Conservation (phyloP, 2,113 vertebrate species). For the Conger conger region DNA sequence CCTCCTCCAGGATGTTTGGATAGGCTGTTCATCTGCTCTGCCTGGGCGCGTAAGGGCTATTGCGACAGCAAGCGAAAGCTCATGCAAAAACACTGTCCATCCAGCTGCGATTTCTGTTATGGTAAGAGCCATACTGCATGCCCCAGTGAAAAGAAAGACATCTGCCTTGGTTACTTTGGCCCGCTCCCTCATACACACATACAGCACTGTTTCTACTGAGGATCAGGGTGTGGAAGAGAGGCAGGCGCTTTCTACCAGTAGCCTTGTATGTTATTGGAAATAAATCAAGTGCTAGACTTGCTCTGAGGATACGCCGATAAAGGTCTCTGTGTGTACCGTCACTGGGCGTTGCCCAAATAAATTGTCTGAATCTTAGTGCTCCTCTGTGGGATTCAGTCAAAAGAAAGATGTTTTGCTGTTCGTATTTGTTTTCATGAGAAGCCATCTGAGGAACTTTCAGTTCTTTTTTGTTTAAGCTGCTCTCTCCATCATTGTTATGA, state of each 20-base stretch:
- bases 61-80: slow-evolving; percentile 79
- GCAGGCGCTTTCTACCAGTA: neutral
- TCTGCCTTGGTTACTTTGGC: slow-evolving; percentile 41
- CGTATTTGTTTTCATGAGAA: neutral
- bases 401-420: neutral
- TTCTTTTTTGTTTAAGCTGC: neutral
- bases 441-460: neutral
- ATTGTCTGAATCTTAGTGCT: neutral
- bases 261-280: neutral
- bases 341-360: neutral
- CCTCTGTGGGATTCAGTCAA: neutral
- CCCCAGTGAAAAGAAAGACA: slow-evolving; percentile 46
- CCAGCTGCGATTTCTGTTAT: slow-evolving; percentile 93
- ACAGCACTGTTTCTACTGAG: too few relatives aligned
- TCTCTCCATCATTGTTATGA: slow-evolving; percentile 41
- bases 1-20: slow-evolving; percentile 83
- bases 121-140: slow-evolving; percentile 68
- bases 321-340: neutral
- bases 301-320: neutral
- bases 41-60: slow-evolving; percentile 85
- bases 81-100: slow-evolving; percentile 93
- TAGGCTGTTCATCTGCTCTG: slow-evolving; percentile 79
- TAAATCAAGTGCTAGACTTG: neutral
- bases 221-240: too few relatives aligned
- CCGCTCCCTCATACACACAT: neutral